Percentiles rank a stretch among this genome's conserved stretches.
Evolutionary conservation across 2,888 invertebrate genomes (phyloP).

Genomic region (Tillus elongatus): DNA sequence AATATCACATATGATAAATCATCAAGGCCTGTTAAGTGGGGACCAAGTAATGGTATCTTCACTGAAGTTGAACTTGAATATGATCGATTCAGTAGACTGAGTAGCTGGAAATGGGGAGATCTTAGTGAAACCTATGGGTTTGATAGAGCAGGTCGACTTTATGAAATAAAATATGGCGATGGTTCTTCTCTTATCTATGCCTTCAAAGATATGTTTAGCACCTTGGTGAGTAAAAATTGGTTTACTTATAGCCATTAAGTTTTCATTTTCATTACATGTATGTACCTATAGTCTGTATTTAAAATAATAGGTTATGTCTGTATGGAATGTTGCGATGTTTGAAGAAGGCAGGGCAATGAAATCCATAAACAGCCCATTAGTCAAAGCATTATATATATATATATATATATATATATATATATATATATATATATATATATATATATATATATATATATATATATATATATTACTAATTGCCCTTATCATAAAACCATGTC

Average conservation of each 20-base stretch:
- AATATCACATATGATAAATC: constrained; percentile 83
- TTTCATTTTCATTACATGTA: too few relatives aligned
- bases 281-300: too few relatives aligned
- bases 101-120: constrained; percentile 89
- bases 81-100: constrained; percentile 80
- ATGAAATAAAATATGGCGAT: constrained; percentile 84
- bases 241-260: neutral
- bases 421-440: too few relatives aligned
- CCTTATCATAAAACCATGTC: too few relatives aligned
- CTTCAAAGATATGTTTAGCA: constrained; percentile 86
- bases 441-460: too few relatives aligned
- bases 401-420: too few relatives aligned
- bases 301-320: too few relatives aligned
- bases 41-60: constrained; percentile 76
- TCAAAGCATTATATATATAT: too few relatives aligned
- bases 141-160: constrained; percentile 79
- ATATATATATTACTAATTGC: too few relatives aligned
- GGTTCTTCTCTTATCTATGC: constrained; percentile 85
- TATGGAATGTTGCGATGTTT: too few relatives aligned
- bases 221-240: constrained; percentile 46
- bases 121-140: constrained; percentile 84
- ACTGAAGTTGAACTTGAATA: constrained; percentile 86
- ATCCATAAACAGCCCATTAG: too few relatives aligned
- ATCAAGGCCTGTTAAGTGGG: constrained; percentile 76
- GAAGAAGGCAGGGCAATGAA: too few relatives aligned